These are phyloP conservation scores for Tyto alba DNA, from an alignment of 2,113 vertebrate genomes.

Conservation along the genomic window DNA sequence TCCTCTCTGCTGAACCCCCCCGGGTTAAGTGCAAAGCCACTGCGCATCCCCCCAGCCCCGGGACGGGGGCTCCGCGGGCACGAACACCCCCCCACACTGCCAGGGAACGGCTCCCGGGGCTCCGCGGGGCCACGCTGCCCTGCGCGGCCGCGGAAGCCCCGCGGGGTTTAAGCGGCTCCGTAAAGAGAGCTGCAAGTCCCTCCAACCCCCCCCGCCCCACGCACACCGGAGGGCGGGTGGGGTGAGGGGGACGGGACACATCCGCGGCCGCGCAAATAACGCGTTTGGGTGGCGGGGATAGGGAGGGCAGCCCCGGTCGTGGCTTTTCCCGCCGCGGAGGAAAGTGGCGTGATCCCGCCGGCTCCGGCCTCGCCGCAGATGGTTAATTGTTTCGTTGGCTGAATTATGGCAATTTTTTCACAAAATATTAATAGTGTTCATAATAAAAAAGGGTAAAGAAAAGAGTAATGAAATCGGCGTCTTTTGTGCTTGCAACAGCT, in stretches of 20 bases:
- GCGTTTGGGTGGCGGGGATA: background rate
- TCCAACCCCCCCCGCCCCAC: too few relatives aligned
- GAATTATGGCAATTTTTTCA: background rate
- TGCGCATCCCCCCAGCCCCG: background rate
- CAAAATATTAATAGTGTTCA: background rate
- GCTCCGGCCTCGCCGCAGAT: too few relatives aligned
- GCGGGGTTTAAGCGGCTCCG: background rate
- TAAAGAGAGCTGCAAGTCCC: background rate
- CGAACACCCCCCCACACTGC: background rate
- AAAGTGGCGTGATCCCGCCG: too few relatives aligned
- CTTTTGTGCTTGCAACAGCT: background rate
- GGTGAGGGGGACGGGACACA: too few relatives aligned
- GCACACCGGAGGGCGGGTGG: too few relatives aligned
- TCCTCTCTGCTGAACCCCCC: background rate
- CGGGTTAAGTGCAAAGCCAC: background rate
- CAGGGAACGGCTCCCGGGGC: background rate
- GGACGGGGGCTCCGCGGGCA: background rate
- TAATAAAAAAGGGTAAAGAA: background rate
- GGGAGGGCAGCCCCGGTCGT: background rate
- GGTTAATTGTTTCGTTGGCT: background rate
- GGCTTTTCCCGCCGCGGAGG: background rate
- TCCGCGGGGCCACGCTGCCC: background rate
- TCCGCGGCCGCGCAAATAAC: background rate
- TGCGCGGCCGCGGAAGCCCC: background rate
- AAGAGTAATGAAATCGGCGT: background rate